Evolutionary conservation across 2,113 vertebrate genomes (phyloP), one percentile per base, ranked within the genome.

Genomic region (Merops nubicus): DNA sequence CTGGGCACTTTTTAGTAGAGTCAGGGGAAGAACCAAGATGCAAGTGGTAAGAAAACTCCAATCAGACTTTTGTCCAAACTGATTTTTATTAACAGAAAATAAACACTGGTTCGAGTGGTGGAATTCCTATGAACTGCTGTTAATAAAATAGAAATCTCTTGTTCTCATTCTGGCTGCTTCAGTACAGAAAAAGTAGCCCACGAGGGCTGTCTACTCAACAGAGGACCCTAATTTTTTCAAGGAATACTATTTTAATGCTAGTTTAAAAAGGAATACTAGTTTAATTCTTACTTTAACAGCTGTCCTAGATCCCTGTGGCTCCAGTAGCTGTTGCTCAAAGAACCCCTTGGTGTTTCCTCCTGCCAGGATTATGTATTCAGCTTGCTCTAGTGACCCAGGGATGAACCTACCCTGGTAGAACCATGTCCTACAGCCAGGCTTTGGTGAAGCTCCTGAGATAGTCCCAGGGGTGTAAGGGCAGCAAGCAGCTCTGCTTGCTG

Each of bases 1-100:
- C 85, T 67, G 89, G 84, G 94, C 91, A 53, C 84, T 93, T 77
- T 5, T 84, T 63, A 62, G 64, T 33, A 88, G 45, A 65, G 38
- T 40, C n/a, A n/a, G 76, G 91, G 93, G 83, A 84, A 84, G 50
- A 6, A 17, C 50, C 74, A 90, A 75, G 34, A 53, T 8, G 59
- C 86, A 72, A 89, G 92, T 88, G 95, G 86, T 1, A 6, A 47
- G 84, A 29, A 40, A 79, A 98, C 93, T 4, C 8, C 76, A 97
- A 91, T 94, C 92, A 69, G 64, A 81, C 47, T 97, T 98, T 97
- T 97, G 96, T 98, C 97, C 83, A 98, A 99, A 98, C 97, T 96
- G 98, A 97, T 95, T 98, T 98, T 99, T 99, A 99, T 99, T 99
- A 98, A 96, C 97, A 98, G 97, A 98, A 98, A 98, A 98, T 97